Base-by-base conservation (phyloP, 2,888 invertebrate genomes). In the Ophion ellenae region DNA sequence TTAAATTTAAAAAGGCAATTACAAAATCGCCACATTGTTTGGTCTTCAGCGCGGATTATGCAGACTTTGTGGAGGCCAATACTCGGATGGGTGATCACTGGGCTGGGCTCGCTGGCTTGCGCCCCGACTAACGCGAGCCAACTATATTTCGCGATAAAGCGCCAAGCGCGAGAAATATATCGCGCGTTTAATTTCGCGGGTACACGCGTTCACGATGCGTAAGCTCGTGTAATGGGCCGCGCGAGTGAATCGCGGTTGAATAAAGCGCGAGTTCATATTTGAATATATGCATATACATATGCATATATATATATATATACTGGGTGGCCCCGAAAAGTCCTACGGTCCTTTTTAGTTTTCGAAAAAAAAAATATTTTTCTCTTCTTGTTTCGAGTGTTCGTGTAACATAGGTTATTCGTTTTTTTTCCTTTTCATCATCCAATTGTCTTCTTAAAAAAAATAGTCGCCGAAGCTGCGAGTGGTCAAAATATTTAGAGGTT, bases 181-280 rank as follows among this genome's bases (percentile, higher is more conserved):
- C n/a, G 53, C 70, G 70, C 28, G 70, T 28, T 70, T 57, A 57
- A 32, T 53, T 14, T 28, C 28, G 53, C 53, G 53, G 53, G 53
- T 53, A 32, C 32, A 32, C 47, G 17, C 28, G 53, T 47, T 14
- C 53, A 28, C 28, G 70, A 28, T 10, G 9, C 53, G 28, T 57
- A n/a, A 70, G 28, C 70, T 53, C 17, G 20, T 28, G 53, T 53
- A 53, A 70, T 28, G 6, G 53, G 14, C 3, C 53, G 53, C 53
- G 5, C 53, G 53, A 53, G 53, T 14, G 14, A 53, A 53, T 53
- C 14, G 53, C 53, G 14, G 53, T 14, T 53, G 14, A 53, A 53
- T 11, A 53, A 53, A 53, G 5, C 53, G 53, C 53, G 14, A 53
- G 53, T 11, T 53, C 53, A 14, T 53, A 17, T 17, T 17, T 40